Percentiles rank a stretch among this genome's conserved stretches.
phyloP scores from a whole-genome alignment of 2,797 vertebrate species.

The Sebastes kiyomatsui region DNA sequence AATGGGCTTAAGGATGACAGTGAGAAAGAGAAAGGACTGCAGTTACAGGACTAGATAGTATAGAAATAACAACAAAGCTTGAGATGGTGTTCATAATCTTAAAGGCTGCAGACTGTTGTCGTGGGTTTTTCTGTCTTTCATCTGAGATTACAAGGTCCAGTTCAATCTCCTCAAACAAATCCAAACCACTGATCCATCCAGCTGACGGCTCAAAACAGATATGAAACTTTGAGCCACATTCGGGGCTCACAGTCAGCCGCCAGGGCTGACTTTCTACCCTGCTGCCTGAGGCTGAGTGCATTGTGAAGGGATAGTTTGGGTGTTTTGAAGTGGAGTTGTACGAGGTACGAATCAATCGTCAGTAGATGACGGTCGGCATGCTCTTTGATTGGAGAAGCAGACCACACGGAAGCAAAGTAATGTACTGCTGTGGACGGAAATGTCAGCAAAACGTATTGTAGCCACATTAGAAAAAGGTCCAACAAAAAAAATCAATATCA shows the following conservation, averaged over 20 bases:
- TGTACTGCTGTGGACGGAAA: too few relatives aligned
- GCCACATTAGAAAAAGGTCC: too few relatives aligned
- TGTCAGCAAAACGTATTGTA: too few relatives aligned
- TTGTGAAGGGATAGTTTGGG: too few relatives aligned
- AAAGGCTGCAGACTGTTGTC: background rate
- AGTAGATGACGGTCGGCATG: too few relatives aligned
- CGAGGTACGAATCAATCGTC: too few relatives aligned
- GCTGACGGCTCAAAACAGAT: slow-evolving; percentile 11
- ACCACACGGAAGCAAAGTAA: too few relatives aligned
- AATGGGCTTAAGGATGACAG: background rate
- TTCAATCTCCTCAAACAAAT: slow-evolving; percentile 26
- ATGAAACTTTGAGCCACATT: slow-evolving; percentile 10
- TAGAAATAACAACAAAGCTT: slow-evolving; percentile 12
- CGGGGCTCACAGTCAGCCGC: background rate
- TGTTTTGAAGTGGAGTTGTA: too few relatives aligned
- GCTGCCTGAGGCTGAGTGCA: background rate
- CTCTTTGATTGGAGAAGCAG: too few relatives aligned
- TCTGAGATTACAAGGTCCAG: background rate
- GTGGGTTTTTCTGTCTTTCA: background rate
- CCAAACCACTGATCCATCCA: slow-evolving; percentile 16
- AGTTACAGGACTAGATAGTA: background rate
- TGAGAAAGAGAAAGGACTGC: background rate
- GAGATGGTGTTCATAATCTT: background rate
- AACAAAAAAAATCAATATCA: too few relatives aligned
- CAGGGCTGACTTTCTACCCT: background rate